Evolutionary conservation across 2,888 invertebrate species (phyloP).

Genomic region (Leuctra nigra): DNA sequence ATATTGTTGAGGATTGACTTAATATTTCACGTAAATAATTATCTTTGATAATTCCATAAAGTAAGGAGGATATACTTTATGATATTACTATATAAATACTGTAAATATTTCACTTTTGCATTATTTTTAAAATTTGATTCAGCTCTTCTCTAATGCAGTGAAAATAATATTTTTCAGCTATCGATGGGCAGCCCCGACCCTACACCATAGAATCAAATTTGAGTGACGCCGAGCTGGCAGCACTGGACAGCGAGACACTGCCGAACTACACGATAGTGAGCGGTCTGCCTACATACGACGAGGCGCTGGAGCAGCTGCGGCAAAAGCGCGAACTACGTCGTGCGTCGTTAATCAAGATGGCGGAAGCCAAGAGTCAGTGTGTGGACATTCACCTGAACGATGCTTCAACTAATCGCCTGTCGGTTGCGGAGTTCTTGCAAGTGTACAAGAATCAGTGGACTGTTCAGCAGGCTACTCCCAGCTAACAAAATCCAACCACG

Average conservation of each 20-base stretch:
- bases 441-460: conserved; percentile 33
- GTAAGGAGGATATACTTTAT: too few relatives aligned
- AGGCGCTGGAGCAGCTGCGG: conserved; percentile 53
- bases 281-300: conserved; percentile 57
- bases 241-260: conserved; percentile 35
- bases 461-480: neutral
- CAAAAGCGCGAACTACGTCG: conserved; percentile 36
- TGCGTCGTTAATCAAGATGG: conserved; percentile 19
- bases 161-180: conserved; percentile 24
- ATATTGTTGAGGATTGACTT: too few relatives aligned
- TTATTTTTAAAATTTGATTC: too few relatives aligned
- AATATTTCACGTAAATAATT: too few relatives aligned
- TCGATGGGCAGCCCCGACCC: conserved; percentile 14
- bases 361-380: conserved; percentile 5
- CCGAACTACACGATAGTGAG: conserved; percentile 58
- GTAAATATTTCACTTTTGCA: too few relatives aligned
- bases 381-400: conserved; percentile 23
- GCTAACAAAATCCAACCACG: too few relatives aligned
- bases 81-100: too few relatives aligned
- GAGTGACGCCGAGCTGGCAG: conserved; percentile 2
- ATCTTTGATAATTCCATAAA: too few relatives aligned
- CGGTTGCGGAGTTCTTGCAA: conserved; percentile 39
- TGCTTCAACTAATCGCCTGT: conserved; percentile 34
- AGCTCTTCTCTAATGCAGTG: too few relatives aligned
- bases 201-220: conserved; percentile 21